Evolutionary conservation across 2,113 vertebrate species (phyloP).

Genomic region (Alouatta palliata): DNA sequence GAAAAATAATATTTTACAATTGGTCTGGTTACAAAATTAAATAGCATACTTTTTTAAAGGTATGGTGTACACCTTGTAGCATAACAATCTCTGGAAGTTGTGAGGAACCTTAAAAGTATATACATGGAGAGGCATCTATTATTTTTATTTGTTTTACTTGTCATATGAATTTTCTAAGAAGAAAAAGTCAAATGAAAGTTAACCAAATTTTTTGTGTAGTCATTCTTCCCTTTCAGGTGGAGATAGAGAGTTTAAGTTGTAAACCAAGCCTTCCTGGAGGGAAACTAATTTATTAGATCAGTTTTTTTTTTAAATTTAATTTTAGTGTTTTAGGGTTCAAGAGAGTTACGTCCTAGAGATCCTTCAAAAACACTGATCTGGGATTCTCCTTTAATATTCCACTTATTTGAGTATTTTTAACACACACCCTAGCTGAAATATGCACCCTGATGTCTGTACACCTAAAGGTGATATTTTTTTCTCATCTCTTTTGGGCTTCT

Average conservation of each 20-base stretch:
- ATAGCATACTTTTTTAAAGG: background rate
- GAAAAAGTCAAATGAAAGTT: background rate
- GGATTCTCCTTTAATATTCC: background rate
- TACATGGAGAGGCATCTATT: background rate
- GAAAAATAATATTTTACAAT: slow-evolving; percentile 54
- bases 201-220: background rate
- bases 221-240: background rate
- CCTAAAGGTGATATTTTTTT: background rate
- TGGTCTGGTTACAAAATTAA: slow-evolving; percentile 66
- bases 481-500: background rate
- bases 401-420: background rate
- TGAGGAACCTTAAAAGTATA: background rate
- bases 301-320: background rate
- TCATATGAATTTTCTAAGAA: background rate
- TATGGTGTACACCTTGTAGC: background rate
- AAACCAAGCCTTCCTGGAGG: background rate
- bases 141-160: slow-evolving; percentile 27
- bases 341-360: background rate
- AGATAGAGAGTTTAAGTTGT: background rate
- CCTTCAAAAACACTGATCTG: background rate
- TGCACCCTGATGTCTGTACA: background rate
- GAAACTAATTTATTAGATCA: background rate
- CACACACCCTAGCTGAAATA: background rate
- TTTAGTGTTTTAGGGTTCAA: background rate
- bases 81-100: background rate